These are phyloP conservation scores for Moxostoma hubbsi DNA, from an alignment of 2,797 vertebrate genomes.

Conservation along the genomic window DNA sequence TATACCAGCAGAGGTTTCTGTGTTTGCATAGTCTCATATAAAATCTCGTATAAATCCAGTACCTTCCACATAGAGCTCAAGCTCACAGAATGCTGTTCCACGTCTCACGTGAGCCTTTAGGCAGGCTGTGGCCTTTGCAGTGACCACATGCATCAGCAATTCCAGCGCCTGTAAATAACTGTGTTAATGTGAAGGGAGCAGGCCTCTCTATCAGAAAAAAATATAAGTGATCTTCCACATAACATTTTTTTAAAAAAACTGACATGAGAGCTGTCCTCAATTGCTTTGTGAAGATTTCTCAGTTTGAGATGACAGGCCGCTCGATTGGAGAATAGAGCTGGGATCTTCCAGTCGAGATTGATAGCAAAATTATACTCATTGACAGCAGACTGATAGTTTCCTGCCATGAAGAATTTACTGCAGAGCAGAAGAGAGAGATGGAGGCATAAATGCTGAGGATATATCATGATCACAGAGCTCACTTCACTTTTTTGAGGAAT, in stretches of 20 bases:
- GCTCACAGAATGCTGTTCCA: slow-evolving; percentile 89
- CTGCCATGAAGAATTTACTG: slow-evolving; percentile 86
- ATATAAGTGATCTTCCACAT: background rate
- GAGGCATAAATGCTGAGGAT: background rate
- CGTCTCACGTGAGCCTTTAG: slow-evolving; percentile 85
- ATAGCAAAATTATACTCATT: slow-evolving; percentile 90
- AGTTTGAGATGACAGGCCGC: slow-evolving; percentile 94
- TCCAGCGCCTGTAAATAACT: slow-evolving; percentile 82
- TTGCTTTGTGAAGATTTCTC: slow-evolving; percentile 90
- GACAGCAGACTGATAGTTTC: slow-evolving; percentile 86
- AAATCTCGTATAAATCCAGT: slow-evolving; percentile 38
- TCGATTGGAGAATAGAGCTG: slow-evolving; percentile 88
- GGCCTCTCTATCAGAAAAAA: background rate
- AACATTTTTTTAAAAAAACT: background rate
- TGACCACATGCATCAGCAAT: slow-evolving; percentile 85
- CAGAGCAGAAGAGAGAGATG: background rate
- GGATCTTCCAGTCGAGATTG: slow-evolving; percentile 81
- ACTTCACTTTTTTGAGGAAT: no score
- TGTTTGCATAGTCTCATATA: background rate
- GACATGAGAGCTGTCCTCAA: slow-evolving; percentile 92
- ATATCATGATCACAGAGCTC: no score
- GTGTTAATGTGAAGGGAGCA: no score
- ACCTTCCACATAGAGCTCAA: slow-evolving; percentile 92
- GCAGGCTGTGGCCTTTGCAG: slow-evolving; percentile 83
- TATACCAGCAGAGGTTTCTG: background rate